These are phyloP conservation scores for Brachyptera risi DNA, from an alignment of 2,888 invertebrate species.

Conservation along the genomic window DNA sequence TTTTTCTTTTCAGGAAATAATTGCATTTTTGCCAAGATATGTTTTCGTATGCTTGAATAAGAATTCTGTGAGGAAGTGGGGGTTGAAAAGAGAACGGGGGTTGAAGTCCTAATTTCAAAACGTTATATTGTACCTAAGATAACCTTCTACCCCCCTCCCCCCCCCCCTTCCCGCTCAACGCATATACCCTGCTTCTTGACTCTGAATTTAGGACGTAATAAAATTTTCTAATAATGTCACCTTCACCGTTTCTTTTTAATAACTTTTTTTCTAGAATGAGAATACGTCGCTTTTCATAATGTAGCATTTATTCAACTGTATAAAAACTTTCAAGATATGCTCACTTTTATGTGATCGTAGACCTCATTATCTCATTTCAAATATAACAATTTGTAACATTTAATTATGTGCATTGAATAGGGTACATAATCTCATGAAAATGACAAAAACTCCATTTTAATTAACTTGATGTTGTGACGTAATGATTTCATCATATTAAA, in stretches of 20 bases:
- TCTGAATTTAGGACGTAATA: slow-evolving; percentile 28
- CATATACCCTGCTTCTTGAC: neutral
- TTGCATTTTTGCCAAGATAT: slow-evolving; percentile 7
- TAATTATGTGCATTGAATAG: no score
- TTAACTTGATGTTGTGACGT: no score
- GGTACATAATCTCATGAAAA: no score
- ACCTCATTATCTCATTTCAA: neutral
- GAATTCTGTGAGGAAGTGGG: neutral
- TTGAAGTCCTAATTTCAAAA: slow-evolving; percentile 21
- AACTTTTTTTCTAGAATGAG: slow-evolving; percentile 8
- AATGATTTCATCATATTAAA: no score
- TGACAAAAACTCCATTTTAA: no score
- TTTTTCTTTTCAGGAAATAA: slow-evolving; percentile 1
- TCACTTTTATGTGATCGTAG: neutral
- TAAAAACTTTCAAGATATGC: slow-evolving; percentile 12
- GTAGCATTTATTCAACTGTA: slow-evolving; percentile 14
- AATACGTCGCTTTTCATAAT: slow-evolving; percentile 3
- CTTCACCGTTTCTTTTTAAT: slow-evolving; percentile 19
- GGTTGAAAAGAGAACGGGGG: no score
- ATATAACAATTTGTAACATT: no score
- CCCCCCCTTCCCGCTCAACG: neutral
- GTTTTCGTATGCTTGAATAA: slow-evolving; percentile 4
- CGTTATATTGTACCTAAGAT: slow-evolving; percentile 10
- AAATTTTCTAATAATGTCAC: slow-evolving; percentile 32
- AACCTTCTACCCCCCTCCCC: neutral